Percentiles rank a stretch among this genome's conserved stretches.
phyloP scores from a whole-genome alignment of 2,797 vertebrate genomes.

The Siniperca scherzeri region DNA sequence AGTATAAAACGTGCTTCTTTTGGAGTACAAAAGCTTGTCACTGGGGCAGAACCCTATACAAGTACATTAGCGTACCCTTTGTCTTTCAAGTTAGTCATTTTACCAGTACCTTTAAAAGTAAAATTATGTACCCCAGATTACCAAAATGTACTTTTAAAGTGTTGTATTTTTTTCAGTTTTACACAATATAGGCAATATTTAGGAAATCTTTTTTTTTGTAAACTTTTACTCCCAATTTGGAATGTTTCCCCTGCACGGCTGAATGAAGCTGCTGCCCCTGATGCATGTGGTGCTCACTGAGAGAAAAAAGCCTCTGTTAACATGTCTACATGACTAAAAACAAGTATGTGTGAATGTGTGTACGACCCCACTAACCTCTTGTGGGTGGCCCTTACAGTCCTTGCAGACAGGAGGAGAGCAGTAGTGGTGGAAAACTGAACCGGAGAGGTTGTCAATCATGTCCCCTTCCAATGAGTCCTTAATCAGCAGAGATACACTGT shows the following conservation, averaged over 20 bases:
- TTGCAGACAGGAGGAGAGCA: constrained; percentile 91
- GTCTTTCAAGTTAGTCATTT: background rate
- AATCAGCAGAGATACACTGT: constrained; percentile 98
- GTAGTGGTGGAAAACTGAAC: constrained; percentile 97
- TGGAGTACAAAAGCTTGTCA: background rate
- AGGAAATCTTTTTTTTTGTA: background rate
- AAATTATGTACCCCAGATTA: background rate
- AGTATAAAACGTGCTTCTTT: background rate
- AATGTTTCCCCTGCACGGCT: background rate
- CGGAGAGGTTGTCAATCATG: constrained; percentile 98
- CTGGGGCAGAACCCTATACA: too few species aligned
- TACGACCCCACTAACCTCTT: constrained; percentile 86
- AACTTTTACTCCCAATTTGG: background rate
- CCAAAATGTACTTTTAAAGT: background rate
- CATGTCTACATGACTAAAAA: background rate
- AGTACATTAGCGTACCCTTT: background rate
- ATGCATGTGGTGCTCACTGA: background rate
- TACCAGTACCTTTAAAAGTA: background rate
- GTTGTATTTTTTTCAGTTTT: too few species aligned
- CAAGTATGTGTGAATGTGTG: background rate
- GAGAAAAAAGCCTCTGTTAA: background rate
- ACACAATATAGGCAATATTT: too few species aligned
- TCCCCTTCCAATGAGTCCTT: constrained; percentile 97
- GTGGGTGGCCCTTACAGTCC: constrained; percentile 90
- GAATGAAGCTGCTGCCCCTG: background rate